Evolutionary conservation across 2,797 vertebrate genomes (phyloP).

Genomic region (Mareca penelope): DNA sequence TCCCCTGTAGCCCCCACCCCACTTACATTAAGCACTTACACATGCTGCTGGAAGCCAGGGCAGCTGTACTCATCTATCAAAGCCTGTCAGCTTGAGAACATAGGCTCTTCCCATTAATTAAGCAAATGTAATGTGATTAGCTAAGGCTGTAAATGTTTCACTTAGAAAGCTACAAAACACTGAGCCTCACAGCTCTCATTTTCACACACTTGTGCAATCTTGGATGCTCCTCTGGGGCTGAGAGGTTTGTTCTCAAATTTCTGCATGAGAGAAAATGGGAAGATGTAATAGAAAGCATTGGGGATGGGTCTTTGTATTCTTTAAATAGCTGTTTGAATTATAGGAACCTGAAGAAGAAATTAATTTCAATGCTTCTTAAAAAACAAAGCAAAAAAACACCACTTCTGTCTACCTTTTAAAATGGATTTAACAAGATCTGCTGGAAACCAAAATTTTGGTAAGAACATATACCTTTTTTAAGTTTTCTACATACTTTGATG

Average conservation of each 20-base stretch:
- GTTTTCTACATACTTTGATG: neutral
- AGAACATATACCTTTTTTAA: constrained; percentile 1
- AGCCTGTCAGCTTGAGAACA: constrained; percentile 50
- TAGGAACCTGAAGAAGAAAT: neutral
- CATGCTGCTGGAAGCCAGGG: constrained; percentile 40
- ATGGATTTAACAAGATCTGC: neutral
- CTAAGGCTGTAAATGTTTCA: constrained; percentile 61
- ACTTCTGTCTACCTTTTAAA: neutral
- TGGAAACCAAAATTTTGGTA: constrained; percentile 7
- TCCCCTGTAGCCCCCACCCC: neutral
- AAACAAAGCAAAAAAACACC: neutral
- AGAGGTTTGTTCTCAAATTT: neutral
- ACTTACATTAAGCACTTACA: constrained; percentile 14
- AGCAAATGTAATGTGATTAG: constrained; percentile 65
- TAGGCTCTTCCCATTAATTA: constrained; percentile 64
- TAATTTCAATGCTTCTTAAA: neutral
- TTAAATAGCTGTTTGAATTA: neutral
- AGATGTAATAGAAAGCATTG: neutral
- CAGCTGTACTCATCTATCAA: constrained; percentile 64
- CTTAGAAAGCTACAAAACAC: constrained; percentile 46
- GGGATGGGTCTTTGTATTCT: neutral
- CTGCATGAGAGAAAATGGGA: neutral
- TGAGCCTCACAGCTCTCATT: neutral
- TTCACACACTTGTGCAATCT: neutral
- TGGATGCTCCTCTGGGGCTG: neutral